phyloP scores from a whole-genome alignment of 2,113 vertebrate genomes.

The Myotis davidii region DNA sequence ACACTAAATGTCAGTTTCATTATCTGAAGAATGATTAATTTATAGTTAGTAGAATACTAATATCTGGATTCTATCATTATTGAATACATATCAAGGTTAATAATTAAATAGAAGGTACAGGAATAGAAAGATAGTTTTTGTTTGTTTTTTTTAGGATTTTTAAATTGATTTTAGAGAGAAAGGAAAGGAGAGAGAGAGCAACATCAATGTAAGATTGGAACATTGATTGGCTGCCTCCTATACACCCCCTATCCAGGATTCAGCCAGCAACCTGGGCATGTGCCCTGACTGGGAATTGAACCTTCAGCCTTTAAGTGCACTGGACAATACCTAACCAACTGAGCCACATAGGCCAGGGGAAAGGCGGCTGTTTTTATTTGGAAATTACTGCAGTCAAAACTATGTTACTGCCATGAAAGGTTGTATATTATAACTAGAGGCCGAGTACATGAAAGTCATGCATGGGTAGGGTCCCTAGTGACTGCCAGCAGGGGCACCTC shows the following conservation, averaged over 20 bases:
- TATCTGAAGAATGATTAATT: slow-evolving; percentile 27
- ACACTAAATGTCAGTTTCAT: neutral
- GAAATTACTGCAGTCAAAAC: neutral
- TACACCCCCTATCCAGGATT: neutral
- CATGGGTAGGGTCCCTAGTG: no score
- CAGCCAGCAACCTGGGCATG: neutral
- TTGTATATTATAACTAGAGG: neutral
- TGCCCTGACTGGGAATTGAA: neutral
- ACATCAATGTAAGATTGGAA: neutral
- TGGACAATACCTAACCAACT: neutral
- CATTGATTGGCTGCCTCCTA: neutral
- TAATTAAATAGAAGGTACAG: neutral
- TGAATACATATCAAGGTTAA: neutral
- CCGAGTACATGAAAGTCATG: no score
- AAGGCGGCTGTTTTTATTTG: neutral
- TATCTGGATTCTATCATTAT: neutral
- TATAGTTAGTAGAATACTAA: neutral
- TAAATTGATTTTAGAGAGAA: neutral
- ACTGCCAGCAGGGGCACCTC: no score
- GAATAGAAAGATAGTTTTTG: neutral
- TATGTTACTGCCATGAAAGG: neutral
- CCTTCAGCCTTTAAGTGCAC: neutral
- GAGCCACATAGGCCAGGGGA: neutral
- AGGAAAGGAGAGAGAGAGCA: neutral
- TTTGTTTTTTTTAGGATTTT: neutral